Evolutionary conservation across 2,113 vertebrate genomes (phyloP).

Genomic region (Electrona antarctica): DNA sequence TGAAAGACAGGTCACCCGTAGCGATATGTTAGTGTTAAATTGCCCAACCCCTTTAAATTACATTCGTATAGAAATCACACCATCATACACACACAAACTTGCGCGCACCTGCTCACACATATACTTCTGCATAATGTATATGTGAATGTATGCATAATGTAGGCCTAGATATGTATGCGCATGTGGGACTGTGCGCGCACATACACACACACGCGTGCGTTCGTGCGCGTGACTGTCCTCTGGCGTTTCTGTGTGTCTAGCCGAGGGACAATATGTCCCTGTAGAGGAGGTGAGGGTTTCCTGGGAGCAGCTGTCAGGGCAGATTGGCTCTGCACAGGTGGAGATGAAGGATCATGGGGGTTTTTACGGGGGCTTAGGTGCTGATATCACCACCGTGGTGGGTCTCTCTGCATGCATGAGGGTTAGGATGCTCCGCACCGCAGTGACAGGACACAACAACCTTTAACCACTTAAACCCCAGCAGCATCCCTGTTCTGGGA

Average conservation of each 20-base stretch:
- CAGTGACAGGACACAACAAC: too few relatives aligned
- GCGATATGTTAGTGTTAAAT: too few relatives aligned
- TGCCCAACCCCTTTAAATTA: too few relatives aligned
- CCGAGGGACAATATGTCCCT: background rate
- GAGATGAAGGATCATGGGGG: background rate
- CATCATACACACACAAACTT: too few relatives aligned
- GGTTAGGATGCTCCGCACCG: background rate
- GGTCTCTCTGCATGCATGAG: background rate
- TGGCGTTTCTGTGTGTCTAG: background rate
- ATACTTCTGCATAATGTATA: too few relatives aligned
- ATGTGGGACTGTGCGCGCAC: background rate
- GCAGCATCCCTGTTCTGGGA: too few relatives aligned
- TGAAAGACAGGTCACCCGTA: too few relatives aligned
- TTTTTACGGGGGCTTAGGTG: constrained; percentile 5
- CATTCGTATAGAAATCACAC: too few relatives aligned
- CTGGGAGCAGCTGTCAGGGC: background rate
- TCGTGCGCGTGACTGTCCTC: background rate
- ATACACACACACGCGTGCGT: constrained; percentile 4
- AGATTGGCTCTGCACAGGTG: background rate
- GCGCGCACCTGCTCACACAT: too few relatives aligned
- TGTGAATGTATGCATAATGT: too few relatives aligned
- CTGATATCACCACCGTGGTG: background rate
- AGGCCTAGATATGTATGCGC: background rate
- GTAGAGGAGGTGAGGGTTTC: background rate
- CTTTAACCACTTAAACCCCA: too few relatives aligned